These are phyloP conservation scores for Drosophila pectinifera DNA, from an alignment of 1,140 invertebrate genomes.

Conservation along the genomic window DNA sequence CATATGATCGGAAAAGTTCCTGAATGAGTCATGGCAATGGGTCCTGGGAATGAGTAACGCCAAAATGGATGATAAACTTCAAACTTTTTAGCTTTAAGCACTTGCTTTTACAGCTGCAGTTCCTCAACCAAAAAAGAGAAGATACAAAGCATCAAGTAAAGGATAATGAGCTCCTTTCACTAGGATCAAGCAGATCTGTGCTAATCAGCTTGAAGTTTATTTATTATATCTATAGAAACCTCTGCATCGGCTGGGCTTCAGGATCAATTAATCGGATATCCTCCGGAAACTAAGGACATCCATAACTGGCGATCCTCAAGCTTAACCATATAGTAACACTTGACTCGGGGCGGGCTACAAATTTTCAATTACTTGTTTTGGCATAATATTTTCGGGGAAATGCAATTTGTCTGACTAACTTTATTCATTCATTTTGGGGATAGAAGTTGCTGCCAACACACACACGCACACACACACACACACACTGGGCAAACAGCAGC, in stretches of 20 bases:
- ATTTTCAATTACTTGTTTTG: constrained; percentile 81
- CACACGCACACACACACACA: constrained; percentile 16
- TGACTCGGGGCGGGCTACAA: constrained; percentile 50
- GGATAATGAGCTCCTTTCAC: neutral
- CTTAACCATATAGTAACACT: neutral
- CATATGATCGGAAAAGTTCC: constrained; percentile 45
- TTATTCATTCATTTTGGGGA: constrained; percentile 77
- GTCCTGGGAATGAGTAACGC: constrained; percentile 12
- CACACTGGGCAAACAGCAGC: constrained; percentile 57
- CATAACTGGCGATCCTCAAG: neutral
- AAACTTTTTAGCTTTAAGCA: constrained; percentile 20
- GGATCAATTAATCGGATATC: neutral
- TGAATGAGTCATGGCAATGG: constrained; percentile 32
- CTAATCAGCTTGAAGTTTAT: no score
- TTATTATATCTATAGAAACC: neutral
- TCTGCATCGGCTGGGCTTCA: neutral
- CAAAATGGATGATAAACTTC: constrained; percentile 27
- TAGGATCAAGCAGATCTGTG: no score
- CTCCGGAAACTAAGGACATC: neutral
- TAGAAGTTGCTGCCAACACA: constrained; percentile 60
- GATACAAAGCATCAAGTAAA: neutral
- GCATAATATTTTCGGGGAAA: constrained; percentile 79
- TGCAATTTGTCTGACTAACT: constrained; percentile 80
- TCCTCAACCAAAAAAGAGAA: neutral
- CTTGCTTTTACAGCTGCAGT: constrained; percentile 26